Percentiles rank a stretch among this genome's conserved stretches.
Conservation (phyloP, 2,797 vertebrate genomes). For the Argya squamiceps region DNA sequence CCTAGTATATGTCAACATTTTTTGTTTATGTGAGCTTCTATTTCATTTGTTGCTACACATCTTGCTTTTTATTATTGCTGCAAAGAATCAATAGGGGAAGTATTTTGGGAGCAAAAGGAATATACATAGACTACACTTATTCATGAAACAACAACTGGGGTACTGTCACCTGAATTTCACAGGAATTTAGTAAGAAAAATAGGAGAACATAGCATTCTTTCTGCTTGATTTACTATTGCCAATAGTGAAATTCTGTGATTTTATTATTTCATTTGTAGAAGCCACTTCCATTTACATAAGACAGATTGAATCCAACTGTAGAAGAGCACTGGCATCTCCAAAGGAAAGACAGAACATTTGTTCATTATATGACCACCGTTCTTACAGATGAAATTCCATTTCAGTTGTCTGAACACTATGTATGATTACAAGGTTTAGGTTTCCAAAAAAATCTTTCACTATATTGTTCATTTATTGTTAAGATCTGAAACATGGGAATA, state of each 20-base stretch:
- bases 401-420: background rate
- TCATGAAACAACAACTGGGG: background rate
- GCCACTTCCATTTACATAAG: background rate
- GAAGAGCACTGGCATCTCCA: background rate
- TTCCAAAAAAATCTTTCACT: background rate
- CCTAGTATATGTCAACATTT: background rate
- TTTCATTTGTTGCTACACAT: background rate
- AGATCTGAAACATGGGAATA: background rate
- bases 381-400: background rate
- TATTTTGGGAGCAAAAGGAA: background rate
- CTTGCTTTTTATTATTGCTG: background rate
- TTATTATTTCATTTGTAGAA: background rate
- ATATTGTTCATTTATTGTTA: background rate
- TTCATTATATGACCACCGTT: background rate
- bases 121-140: background rate
- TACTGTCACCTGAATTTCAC: background rate
- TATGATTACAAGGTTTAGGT: background rate
- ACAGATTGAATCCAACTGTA: background rate
- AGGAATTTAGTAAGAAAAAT: conserved; percentile 1
- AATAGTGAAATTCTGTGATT: background rate
- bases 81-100: background rate
- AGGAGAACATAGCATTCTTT: background rate
- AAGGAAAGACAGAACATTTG: background rate
- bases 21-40: background rate
- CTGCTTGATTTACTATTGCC: conserved; percentile 18